phyloP scores from a whole-genome alignment of 2,888 invertebrate species.

The Euphydryas editha region DNA sequence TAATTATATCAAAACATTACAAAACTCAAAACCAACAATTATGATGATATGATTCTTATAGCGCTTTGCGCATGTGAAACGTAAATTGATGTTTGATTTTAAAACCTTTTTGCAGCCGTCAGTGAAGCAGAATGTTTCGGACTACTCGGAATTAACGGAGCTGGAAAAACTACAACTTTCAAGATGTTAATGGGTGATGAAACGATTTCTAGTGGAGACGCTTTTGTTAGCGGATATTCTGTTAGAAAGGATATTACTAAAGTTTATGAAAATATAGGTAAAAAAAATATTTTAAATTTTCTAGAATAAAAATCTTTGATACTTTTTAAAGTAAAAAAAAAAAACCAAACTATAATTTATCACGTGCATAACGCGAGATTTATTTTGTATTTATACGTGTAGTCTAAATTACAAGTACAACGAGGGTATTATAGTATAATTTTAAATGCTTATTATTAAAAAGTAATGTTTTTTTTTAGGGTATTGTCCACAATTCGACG shows the following conservation, averaged over 20 bases:
- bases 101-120: conserved; percentile 76
- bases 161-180: conserved; percentile 95
- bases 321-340: background rate
- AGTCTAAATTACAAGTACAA: background rate
- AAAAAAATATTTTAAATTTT: conserved; percentile 31
- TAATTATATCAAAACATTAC: too few relatives aligned
- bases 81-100: background rate
- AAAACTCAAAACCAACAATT: too few relatives aligned
- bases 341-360: too few relatives aligned
- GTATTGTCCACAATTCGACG: conserved; percentile 68
- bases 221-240: conserved; percentile 85
- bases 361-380: background rate
- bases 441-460: background rate
- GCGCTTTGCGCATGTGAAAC: too few relatives aligned
- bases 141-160: conserved; percentile 92
- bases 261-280: conserved; percentile 85
- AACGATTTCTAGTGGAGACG: conserved; percentile 87
- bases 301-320: background rate
- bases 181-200: conserved; percentile 95
- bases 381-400: background rate
- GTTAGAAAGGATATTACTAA: conserved; percentile 79
- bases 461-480: background rate
- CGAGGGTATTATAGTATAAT: background rate
- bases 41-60: too few relatives aligned
- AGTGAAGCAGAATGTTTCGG: conserved; percentile 91